Percentiles rank a stretch among this genome's conserved stretches.
Conservation (phyloP, 2,888 invertebrate genomes). For the Hololepta plana region DNA sequence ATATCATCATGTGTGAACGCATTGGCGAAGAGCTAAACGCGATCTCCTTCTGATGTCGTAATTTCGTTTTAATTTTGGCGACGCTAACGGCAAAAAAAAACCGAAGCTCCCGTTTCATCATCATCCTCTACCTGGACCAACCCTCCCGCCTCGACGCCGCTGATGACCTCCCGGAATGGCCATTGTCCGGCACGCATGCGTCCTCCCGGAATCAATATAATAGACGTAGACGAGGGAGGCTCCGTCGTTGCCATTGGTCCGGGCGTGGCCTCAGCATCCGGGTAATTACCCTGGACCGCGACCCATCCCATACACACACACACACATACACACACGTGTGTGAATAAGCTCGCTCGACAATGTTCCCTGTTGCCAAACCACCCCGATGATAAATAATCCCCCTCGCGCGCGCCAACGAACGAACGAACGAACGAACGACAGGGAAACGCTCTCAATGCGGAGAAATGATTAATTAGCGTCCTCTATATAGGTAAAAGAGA, state of each 20-base stretch:
- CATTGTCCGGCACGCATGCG: constrained; percentile 25
- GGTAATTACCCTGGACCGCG: constrained; percentile 30
- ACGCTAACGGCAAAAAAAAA: too few species aligned
- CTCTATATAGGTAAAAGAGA: constrained; percentile 15
- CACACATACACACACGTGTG: constrained; percentile 9
- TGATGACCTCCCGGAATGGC: constrained; percentile 19
- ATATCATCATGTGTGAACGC: too few species aligned
- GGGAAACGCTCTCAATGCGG: constrained; percentile 29
- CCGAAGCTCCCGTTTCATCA: too few species aligned
- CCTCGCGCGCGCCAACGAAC: too few species aligned
- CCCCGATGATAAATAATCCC: constrained; percentile 27
- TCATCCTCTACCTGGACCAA: too few species aligned
- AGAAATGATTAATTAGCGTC: constrained; percentile 28
- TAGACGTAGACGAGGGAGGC: constrained; percentile 9
- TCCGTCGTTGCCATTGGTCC: constrained; percentile 23
- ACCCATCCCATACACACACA: constrained; percentile 22
- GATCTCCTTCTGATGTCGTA: too few species aligned
- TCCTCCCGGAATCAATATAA: constrained; percentile 19
- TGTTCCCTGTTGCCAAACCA: constrained; percentile 10
- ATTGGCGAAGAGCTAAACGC: too few species aligned
- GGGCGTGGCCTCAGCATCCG: constrained; percentile 27
- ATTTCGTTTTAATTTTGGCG: too few species aligned
- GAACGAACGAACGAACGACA: too few species aligned
- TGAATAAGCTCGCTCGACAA: constrained; percentile 9
- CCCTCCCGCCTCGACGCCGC: constrained; percentile 20